These are phyloP conservation scores for Pristiophorus japonicus DNA, from an alignment of 2,113 vertebrate genomes.

Conservation along the genomic window DNA sequence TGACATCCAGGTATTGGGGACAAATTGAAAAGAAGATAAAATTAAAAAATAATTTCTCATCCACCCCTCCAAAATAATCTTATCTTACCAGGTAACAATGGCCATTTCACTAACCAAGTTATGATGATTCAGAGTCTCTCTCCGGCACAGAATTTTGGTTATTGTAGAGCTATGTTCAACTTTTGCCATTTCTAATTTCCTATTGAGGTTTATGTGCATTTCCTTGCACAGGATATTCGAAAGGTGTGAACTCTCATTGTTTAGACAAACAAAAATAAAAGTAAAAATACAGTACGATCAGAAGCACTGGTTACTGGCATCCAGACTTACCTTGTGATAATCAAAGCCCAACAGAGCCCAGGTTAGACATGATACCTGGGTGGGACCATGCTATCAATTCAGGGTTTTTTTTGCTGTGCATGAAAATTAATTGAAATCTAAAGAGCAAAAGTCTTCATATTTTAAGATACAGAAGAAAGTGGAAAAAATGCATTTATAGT, in stretches of 20 bases:
- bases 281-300: too few species aligned
- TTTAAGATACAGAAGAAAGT: too few species aligned
- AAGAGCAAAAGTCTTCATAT: too few species aligned
- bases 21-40: slow-evolving; percentile 6
- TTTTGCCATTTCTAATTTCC: neutral
- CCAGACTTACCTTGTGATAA: too few species aligned
- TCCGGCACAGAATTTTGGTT: neutral
- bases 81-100: neutral
- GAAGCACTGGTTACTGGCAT: too few species aligned
- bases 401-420: too few species aligned
- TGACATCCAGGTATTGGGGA: neutral
- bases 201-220: neutral
- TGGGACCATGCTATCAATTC: too few species aligned
- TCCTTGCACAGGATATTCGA: neutral
- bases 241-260: neutral
- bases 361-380: too few species aligned
- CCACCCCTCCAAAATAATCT: neutral
- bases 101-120: neutral
- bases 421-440: too few species aligned
- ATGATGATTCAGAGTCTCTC: neutral
- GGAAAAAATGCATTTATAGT: too few species aligned
- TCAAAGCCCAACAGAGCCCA: too few species aligned
- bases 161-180: neutral
- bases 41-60: neutral
- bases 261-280: neutral